Evolutionary conservation across 1,140 invertebrate genomes (phyloP).

Genomic region (Zaprionus tsacasi): DNA sequence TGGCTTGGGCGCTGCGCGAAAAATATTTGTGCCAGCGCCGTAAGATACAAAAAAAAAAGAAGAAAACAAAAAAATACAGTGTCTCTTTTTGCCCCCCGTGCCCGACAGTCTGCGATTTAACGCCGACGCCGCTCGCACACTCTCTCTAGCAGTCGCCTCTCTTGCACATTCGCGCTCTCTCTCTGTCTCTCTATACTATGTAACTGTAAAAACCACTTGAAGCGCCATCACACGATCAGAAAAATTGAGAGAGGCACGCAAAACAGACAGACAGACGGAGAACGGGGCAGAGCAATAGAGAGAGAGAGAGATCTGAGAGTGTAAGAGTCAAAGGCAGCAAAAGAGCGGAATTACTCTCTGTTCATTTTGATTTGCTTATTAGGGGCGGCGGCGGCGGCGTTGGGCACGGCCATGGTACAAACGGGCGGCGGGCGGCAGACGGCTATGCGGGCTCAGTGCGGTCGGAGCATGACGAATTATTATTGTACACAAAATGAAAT

Average conservation of each 20-base stretch:
- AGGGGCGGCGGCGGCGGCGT: constrained; percentile 58
- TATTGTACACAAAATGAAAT: constrained; percentile 70
- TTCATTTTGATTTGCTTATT: constrained; percentile 58
- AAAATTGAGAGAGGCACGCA: constrained; percentile 42
- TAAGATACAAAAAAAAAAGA: constrained; percentile 65
- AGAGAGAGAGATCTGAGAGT: constrained; percentile 28
- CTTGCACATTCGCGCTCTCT: constrained; percentile 4
- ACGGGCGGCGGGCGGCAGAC: constrained; percentile 31
- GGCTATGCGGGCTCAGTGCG: constrained; percentile 78
- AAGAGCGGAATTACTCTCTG: constrained; percentile 25
- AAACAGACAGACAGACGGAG: background rate
- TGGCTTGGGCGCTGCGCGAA: constrained; percentile 60
- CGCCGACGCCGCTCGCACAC: background rate
- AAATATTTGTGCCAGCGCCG: constrained; percentile 75
- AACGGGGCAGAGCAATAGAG: background rate
- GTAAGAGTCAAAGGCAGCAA: background rate
- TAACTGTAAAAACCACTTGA: constrained; percentile 79
- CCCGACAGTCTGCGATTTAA: background rate
- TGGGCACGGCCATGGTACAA: constrained; percentile 38
- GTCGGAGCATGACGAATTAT: constrained; percentile 79
- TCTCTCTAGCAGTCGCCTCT: constrained; percentile 3
- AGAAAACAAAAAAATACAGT: constrained; percentile 63
- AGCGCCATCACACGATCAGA: constrained; percentile 57
- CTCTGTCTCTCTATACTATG: constrained; percentile 52
- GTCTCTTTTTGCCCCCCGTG: constrained; percentile 24